Base-by-base conservation (phyloP, 2,797 vertebrate genomes). In the Molossus alvarezi region DNA sequence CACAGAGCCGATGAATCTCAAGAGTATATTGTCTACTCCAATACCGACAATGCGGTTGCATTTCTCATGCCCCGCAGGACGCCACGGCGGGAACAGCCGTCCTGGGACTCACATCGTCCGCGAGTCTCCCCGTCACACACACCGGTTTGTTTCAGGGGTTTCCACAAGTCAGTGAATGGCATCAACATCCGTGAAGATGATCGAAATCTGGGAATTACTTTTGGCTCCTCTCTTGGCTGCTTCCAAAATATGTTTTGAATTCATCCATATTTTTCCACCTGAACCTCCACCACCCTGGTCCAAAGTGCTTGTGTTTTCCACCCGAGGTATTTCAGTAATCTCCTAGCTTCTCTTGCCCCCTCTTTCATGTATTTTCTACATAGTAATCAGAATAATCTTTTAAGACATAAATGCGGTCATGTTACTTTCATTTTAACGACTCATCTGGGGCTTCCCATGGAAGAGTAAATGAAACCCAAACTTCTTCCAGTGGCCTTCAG, bases 181-280 rank as follows among this genome's bases (percentile, higher is more conserved):
- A 85, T 33, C 4, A 13, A 15, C 11, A 25, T 79, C 92, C 25
- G 71, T n/a, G 27, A 71, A 86, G 69, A 41, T 69, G 77, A 94
- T 67, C 25, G 53, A 94, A 94, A 85, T 41, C 17, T 81, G 27
- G 21, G 27, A n/a, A 72, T 87, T 81, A 91, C 9, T 91, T 95
- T 71, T 84, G 87, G 27, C 27, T 76, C 11, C 20, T 88, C 45
- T 33, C 64, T 45, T 80, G 25, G 27, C 83, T 65, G 51, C 33
- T 48, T 95, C 12, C 20, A 71, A 94, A 60, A 51, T 9, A 37
- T n/a, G 37, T 55, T n/a, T 69, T 83, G 15, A 77, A 41, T 65
- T 79, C 48, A 81, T 53, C 23, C 29, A 51, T 4, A 60, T 64
- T 62, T 82, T 83, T 80, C 75, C 3, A 89, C 55, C 29, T 57